phyloP scores from a whole-genome alignment of 2,797 vertebrate species.

The Notolepis coatsorum region DNA sequence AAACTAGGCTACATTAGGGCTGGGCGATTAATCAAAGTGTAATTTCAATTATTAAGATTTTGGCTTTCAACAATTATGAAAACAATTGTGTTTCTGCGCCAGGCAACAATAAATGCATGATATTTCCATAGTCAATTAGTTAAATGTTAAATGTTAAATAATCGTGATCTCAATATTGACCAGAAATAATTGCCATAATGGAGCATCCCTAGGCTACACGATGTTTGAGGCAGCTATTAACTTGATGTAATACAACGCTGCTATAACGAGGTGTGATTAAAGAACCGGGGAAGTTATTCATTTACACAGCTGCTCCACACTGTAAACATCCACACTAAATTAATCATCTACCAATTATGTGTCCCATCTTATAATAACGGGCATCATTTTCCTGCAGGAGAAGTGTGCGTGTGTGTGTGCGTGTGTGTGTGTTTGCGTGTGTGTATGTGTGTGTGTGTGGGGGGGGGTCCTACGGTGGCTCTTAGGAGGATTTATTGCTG shows the following conservation, averaged over 20 bases:
- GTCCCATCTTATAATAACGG: not conserved
- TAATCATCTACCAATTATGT: constrained; percentile 13
- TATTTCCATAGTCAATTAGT: no score
- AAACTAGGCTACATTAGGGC: no score
- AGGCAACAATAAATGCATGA: no score
- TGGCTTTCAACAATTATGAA: no score
- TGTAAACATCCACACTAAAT: constrained; percentile 10
- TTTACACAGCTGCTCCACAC: constrained; percentile 26
- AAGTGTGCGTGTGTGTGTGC: not conserved
- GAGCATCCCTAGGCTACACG: not conserved
- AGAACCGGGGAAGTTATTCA: constrained; percentile 10
- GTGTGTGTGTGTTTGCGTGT: not conserved
- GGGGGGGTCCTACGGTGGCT: not conserved
- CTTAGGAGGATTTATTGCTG: constrained; percentile 1
- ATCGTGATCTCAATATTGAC: no score
- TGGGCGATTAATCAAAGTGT: no score
- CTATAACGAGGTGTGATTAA: constrained; percentile 29
- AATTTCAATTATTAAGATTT: no score
- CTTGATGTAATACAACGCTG: not conserved
- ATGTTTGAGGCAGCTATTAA: constrained; percentile 7
- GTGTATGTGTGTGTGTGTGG: not conserved
- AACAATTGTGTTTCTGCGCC: no score
- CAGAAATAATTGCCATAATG: no score
- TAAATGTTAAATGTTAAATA: not conserved
- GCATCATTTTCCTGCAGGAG: not conserved